Conservation (phyloP, 2,888 invertebrate genomes). For the Pediacus dermestoides region DNA sequence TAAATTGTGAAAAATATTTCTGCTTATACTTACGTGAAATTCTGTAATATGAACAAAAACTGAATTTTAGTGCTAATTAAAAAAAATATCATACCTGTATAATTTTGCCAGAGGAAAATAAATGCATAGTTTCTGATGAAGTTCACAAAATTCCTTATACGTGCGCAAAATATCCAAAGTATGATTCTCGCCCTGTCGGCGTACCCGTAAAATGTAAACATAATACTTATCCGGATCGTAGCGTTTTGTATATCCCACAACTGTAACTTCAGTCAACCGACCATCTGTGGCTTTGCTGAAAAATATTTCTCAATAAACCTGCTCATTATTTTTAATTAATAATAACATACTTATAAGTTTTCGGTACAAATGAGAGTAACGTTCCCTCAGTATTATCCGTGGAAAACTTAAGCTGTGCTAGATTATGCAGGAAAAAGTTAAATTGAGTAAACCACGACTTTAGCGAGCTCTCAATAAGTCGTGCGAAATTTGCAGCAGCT, state of each 20-base stretch:
- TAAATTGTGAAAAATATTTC: no score
- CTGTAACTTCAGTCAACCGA: conserved; percentile 76
- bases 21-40: no score
- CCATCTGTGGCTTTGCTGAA: conserved; percentile 85
- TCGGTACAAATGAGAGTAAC: conserved; percentile 88
- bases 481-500: conserved; percentile 92
- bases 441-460: conserved; percentile 93
- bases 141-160: conserved; percentile 95
- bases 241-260: conserved; percentile 88
- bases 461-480: conserved; percentile 92
- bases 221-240: conserved; percentile 98
- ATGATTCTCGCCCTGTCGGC: conserved; percentile 80
- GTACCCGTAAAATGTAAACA: conserved; percentile 83
- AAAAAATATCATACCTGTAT: conserved; percentile 71
- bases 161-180: conserved; percentile 87
- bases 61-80: background rate
- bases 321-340: conserved; percentile 7
- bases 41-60: no score
- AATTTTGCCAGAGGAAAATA: conserved; percentile 89
- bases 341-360: conserved; percentile 80
- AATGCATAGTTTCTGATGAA: conserved; percentile 89
- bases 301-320: conserved; percentile 11
- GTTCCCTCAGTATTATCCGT: conserved; percentile 81
- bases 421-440: conserved; percentile 96
- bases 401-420: conserved; percentile 88